Base-by-base conservation (phyloP, 2,797 vertebrate genomes). In the Gymnodraco acuticeps region DNA sequence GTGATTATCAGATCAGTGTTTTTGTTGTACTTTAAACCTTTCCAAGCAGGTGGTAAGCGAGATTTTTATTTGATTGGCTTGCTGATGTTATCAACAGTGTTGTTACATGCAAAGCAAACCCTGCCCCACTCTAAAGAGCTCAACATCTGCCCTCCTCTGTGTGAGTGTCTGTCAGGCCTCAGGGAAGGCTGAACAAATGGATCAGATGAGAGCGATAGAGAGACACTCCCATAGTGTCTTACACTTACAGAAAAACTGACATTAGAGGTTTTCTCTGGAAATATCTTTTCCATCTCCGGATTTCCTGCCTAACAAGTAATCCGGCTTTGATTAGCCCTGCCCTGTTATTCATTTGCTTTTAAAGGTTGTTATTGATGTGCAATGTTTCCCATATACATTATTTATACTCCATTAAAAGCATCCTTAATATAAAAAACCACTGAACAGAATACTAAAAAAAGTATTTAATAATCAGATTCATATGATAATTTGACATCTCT, bases 111-210 rank as follows among this genome's bases (percentile, higher is more conserved):
- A 75, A 65, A 73, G 47, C 51, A 58, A 73, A 80, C 8, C 23
- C 0, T n/a, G 48, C 27, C 55, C 42, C 1, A 10, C 64, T 41
- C 42, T 17, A 46, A 54, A 64, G 42, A 82, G 45, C n/a, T 38
- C 59, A 82, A 13, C 82, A 81, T 67, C 76, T 79, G 76, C 70
- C 17, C 10, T 45, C 45, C 31, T 31, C 54, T 77, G 47, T 75
- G 43, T 52, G 38, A 19, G 31, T 87, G 64, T 56, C 56, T 47
- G 63, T 85, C 54, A 72, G 27, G 73, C 50, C 54, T 77, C 68
- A 64, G 51, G 20, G 53, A 64, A 82, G 46, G 17, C 50, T 70
- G 68, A 17, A 27, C 73, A 38, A 56, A 45, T 56, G 43, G 53
- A 70, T 71, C 55, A 65, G 79, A 63, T 85, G 69, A 76, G 59